Evolutionary conservation across 2,888 invertebrate genomes (phyloP).

Genomic region (Ectobius pallidus): DNA sequence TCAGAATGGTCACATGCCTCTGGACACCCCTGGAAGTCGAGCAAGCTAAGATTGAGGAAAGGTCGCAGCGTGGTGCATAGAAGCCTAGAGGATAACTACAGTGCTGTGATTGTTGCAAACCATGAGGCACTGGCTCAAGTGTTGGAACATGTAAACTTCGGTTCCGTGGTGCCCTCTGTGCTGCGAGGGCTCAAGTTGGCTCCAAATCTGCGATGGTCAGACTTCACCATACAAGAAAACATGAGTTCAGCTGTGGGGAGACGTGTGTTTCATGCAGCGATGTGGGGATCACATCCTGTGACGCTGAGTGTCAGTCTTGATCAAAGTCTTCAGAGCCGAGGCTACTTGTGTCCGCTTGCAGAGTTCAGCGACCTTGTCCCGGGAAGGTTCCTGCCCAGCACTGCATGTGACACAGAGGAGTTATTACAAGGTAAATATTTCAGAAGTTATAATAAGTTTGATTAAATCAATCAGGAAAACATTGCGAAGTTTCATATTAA

Average conservation of each 20-base stretch:
- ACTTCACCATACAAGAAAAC: constrained; percentile 68
- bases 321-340: constrained; percentile 57
- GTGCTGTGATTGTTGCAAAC: constrained; percentile 87
- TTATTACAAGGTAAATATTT: constrained; percentile 42
- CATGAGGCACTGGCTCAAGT: constrained; percentile 89
- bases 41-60: constrained; percentile 74
- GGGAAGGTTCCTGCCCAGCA: constrained; percentile 61
- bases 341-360: constrained; percentile 66
- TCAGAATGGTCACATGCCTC: constrained; percentile 36
- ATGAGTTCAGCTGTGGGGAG: constrained; percentile 64
- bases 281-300: constrained; percentile 69
- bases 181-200: constrained; percentile 74
- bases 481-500: no score
- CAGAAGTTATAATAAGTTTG: no score
- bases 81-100: constrained; percentile 88
- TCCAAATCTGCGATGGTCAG: constrained; percentile 74
- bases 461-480: no score
- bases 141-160: constrained; percentile 84
- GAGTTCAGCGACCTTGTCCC: constrained; percentile 83
- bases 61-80: constrained; percentile 83
- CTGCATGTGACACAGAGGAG: constrained; percentile 33
- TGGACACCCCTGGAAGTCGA: constrained; percentile 47
- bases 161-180: constrained; percentile 68
- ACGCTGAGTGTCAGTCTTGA: constrained; percentile 72
- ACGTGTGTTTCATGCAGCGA: constrained; percentile 75